Percentiles rank a stretch among this genome's conserved stretches.
phyloP scores from a whole-genome alignment of 2,113 vertebrate genomes.

The Colistium nudipinnis region DNA sequence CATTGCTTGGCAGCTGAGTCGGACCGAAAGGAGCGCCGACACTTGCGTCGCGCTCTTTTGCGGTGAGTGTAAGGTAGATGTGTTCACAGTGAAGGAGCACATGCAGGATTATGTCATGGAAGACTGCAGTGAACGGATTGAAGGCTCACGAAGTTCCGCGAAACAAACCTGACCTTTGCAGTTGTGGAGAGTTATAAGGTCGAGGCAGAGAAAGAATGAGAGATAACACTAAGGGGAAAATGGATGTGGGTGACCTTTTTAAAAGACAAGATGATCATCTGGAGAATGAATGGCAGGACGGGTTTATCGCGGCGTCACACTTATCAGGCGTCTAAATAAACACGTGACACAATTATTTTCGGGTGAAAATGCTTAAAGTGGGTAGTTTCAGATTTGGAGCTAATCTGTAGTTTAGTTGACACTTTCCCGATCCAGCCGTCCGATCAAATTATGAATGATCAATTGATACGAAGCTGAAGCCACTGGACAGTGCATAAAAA shows the following conservation, averaged over 20 bases:
- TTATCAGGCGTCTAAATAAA: constrained; percentile 12
- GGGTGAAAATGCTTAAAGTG: not conserved
- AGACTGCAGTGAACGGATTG: constrained; percentile 30
- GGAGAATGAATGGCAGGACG: constrained; percentile 7
- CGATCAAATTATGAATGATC: too few species aligned
- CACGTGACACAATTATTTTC: not conserved
- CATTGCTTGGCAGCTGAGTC: too few species aligned
- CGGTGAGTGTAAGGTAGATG: constrained; percentile 1
- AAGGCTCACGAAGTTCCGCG: constrained; percentile 33
- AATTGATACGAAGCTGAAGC: not conserved
- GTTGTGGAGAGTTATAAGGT: constrained; percentile 7
- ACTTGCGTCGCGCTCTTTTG: not conserved
- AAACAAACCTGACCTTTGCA: constrained; percentile 54
- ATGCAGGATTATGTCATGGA: constrained; percentile 29
- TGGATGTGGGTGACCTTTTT: constrained; percentile 22
- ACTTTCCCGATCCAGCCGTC: too few species aligned
- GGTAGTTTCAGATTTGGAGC: too few species aligned
- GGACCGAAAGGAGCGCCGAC: too few species aligned
- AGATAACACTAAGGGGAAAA: constrained; percentile 11
- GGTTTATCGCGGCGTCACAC: not conserved
- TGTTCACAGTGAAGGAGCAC: constrained; percentile 46
- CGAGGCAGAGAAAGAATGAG: constrained; percentile 11
- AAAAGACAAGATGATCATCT: constrained; percentile 19
- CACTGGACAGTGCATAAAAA: not conserved
- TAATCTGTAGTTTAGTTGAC: too few species aligned